These are phyloP conservation scores for Alloscopus bannaensis DNA, from an alignment of 2,888 invertebrate species.

Conservation along the genomic window DNA sequence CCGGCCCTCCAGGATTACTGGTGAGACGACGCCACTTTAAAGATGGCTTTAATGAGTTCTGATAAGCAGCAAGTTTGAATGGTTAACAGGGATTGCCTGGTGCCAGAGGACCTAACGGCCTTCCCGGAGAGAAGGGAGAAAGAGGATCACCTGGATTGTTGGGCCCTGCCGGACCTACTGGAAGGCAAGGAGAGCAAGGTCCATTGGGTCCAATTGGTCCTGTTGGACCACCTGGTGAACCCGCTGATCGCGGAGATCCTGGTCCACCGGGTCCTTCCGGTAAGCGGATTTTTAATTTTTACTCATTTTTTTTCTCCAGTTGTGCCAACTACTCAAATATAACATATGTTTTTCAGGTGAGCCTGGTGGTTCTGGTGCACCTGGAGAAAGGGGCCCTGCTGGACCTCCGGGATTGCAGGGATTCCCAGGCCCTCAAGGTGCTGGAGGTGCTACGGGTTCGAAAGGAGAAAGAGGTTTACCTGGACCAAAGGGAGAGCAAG, in stretches of 20 bases:
- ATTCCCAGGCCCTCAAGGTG: constrained; percentile 78
- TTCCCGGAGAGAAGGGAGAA: constrained; percentile 85
- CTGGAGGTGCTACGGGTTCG: constrained; percentile 82
- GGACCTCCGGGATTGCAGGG: constrained; percentile 83
- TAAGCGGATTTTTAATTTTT: constrained; percentile 14
- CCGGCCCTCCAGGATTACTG: constrained; percentile 83
- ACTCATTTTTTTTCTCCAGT: neutral
- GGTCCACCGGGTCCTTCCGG: constrained; percentile 82
- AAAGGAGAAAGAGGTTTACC: constrained; percentile 85
- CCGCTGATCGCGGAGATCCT: constrained; percentile 86
- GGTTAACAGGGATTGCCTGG: constrained; percentile 81
- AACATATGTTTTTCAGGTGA: constrained; percentile 77
- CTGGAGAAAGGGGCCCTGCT: constrained; percentile 84
- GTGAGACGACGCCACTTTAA: constrained; percentile 73
- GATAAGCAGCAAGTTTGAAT: too few species aligned
- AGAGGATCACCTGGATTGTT: constrained; percentile 82
- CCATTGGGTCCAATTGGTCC: constrained; percentile 85
- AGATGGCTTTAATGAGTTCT: too few species aligned
- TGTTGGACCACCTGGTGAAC: constrained; percentile 86
- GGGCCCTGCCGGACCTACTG: constrained; percentile 87
- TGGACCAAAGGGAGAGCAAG: constrained; percentile 86
- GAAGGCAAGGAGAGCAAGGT: constrained; percentile 85
- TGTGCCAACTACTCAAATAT: neutral
- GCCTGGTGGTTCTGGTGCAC: constrained; percentile 83
- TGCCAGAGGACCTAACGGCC: constrained; percentile 81